phyloP scores from a whole-genome alignment of 2,113 vertebrate genomes.

The Trogon surrucura region DNA sequence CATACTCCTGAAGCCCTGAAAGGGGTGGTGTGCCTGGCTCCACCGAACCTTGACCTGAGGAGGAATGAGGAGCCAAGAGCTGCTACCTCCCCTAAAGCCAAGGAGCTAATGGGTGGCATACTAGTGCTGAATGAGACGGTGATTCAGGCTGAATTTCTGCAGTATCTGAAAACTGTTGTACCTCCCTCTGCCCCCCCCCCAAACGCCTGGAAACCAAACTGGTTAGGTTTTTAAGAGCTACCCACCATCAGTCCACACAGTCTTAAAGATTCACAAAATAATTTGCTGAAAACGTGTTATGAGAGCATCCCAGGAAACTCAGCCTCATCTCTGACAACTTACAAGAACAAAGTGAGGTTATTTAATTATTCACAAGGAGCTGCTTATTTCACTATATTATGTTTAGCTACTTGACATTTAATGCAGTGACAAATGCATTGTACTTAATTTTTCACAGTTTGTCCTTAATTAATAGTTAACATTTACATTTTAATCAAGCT shows the following conservation, averaged over 20 bases:
- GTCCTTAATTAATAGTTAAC: constrained; percentile 18
- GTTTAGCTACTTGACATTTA: constrained; percentile 41
- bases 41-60: background rate
- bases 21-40: background rate
- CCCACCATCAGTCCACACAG: background rate
- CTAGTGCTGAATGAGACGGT: background rate
- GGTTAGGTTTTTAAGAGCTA: background rate
- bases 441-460: constrained; percentile 21
- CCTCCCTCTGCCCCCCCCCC: background rate
- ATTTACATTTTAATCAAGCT: constrained; percentile 27
- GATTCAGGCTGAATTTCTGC: background rate
- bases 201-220: background rate
- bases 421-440: background rate
- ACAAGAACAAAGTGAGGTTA: constrained; percentile 18
- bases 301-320: constrained; percentile 18
- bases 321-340: constrained; percentile 9
- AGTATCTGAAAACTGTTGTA: background rate
- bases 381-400: constrained; percentile 24
- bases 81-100: background rate
- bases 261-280: background rate
- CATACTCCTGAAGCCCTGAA: background rate
- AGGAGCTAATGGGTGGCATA: background rate
- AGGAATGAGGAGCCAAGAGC: background rate
- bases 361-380: constrained; percentile 44
- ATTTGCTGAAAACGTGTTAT: background rate